phyloP scores from a whole-genome alignment of 2,113 vertebrate species.

The Melanocharis versteri region DNA sequence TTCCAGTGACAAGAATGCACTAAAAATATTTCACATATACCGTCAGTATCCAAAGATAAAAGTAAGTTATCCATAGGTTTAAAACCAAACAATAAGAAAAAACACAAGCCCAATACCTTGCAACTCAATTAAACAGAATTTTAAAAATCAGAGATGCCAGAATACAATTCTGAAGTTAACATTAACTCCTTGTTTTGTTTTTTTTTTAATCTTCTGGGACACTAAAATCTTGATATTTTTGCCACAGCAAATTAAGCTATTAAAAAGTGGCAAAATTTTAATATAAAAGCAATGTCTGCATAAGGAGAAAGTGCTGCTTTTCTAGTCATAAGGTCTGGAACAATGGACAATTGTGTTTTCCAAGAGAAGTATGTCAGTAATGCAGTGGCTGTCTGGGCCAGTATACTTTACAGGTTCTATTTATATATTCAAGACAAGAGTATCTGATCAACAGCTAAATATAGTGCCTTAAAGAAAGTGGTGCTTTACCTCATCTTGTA shows the following conservation, averaged over 20 bases:
- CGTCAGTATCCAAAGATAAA: not conserved
- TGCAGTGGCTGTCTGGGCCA: not conserved
- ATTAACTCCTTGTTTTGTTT: not conserved
- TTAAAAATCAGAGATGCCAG: not conserved
- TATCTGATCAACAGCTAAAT: constrained; percentile 13
- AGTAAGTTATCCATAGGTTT: not conserved
- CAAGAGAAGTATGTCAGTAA: constrained; percentile 7
- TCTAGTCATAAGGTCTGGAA: not conserved
- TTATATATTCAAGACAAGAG: constrained; percentile 27
- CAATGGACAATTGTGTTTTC: not conserved
- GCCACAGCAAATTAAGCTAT: not conserved
- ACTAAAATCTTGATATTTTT: not conserved
- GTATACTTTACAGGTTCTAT: not conserved
- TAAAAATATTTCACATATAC: not conserved
- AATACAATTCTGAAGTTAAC: not conserved
- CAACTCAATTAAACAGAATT: not conserved
- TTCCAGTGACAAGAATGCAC: not conserved
- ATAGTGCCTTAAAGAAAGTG: constrained; percentile 28
- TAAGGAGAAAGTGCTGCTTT: not conserved
- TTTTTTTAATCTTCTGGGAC: not conserved
- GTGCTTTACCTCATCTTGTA: constrained; percentile 11
- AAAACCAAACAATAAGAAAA: not conserved
- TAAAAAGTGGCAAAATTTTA: not conserved
- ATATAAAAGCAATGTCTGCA: not conserved
- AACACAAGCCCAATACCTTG: not conserved